Evolutionary conservation across 2,888 invertebrate species (phyloP), one percentile per base, ranked within the genome.

Genomic region (Micropterix aruncella): DNA sequence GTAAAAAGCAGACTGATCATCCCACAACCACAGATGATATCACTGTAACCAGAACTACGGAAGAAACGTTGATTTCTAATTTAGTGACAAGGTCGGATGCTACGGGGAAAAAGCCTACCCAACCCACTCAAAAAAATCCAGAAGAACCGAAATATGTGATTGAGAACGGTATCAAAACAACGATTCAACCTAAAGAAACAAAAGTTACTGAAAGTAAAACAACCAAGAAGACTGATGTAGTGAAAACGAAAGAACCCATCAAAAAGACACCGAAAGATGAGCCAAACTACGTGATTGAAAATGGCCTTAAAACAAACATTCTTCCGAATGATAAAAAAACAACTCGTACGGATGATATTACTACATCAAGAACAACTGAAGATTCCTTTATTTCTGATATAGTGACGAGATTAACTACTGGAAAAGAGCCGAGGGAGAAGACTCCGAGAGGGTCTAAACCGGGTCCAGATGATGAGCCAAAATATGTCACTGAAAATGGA

Each of bases 241-340:
- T n/a, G n/a, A n/a, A n/a, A n/a, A n/a, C n/a, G n/a, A n/a, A 42
- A 42, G 38, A 42, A 18, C 27, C 27, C 7, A 27, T n/a, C n/a
- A n/a, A 12, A 27, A 27, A 27, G 12, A 12, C 27, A 7, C 27
- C 27, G 27, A 27, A 27, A 27, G 27, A 27, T 27, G 12, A 27
- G 12, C 27, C 27, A 27, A 61, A 67, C 40, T 72, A 69, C 51
- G 59, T 71, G 16, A 70, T 64, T 18, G 61, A 72, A 52, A 71
- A 71, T 54, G 71, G 71, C 36, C 59, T 71, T 42, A 69, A 65
- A 2, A 65, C 60, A 15, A 72, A 70, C 56, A 61, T 65, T 53
- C 67, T 69, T 17, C 70, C 70, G 5, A 70, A 70, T 7, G 5
- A 5, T 27, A 27, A 5, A 27, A 27, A 5, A 12, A 27, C 5